A percentile compares a stretch with the other conserved stretches of the same genome.
phyloP scores from a whole-genome alignment of 1,140 invertebrate genomes.

The Chrysoperla carnea region DNA sequence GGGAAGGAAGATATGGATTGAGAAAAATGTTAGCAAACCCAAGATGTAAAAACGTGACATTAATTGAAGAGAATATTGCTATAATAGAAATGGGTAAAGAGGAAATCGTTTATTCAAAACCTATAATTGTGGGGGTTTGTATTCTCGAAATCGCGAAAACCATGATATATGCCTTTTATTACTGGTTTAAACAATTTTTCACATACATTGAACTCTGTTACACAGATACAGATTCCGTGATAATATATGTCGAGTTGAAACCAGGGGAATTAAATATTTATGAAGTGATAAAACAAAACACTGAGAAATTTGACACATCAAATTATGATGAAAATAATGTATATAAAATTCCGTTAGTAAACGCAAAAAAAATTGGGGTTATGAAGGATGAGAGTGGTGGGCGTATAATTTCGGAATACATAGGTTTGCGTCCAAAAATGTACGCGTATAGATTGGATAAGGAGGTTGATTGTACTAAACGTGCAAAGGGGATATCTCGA shows the following conservation, averaged over 20 bases:
- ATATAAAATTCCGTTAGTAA: constrained; percentile 15
- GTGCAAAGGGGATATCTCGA: constrained; percentile 13
- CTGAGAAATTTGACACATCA: constrained; percentile 12
- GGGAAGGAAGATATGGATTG: not conserved
- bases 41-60: too few species aligned
- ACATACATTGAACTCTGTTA: constrained; percentile 11
- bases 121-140: too few species aligned
- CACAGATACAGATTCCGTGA: constrained; percentile 15
- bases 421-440: constrained; percentile 24
- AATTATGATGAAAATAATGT: constrained; percentile 14
- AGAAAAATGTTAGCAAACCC: too few species aligned
- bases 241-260: constrained; percentile 7
- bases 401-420: constrained; percentile 19
- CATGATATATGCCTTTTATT: constrained; percentile 1
- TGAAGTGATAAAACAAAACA: constrained; percentile 8
- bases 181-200: constrained; percentile 7
- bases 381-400: constrained; percentile 29
- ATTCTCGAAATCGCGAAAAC: not conserved
- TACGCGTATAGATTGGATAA: constrained; percentile 15
- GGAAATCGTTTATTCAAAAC: too few species aligned
- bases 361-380: constrained; percentile 28
- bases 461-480: constrained; percentile 8
- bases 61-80: too few species aligned
- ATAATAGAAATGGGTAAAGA: too few species aligned
- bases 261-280: constrained; percentile 4